phyloP scores from a whole-genome alignment of 2,888 invertebrate genomes.

The Automeris io region DNA sequence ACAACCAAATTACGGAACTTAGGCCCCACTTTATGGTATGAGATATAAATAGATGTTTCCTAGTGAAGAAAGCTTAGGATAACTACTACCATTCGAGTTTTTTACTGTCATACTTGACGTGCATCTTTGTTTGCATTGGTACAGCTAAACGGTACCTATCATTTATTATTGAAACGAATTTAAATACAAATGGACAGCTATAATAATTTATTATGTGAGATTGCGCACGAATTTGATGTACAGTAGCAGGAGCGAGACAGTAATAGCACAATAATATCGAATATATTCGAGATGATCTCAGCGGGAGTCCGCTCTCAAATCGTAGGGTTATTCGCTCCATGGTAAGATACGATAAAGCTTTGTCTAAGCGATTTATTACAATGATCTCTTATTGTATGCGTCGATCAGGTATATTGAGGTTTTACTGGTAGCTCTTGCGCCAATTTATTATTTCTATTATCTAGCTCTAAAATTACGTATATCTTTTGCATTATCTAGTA shows the following conservation, averaged over 20 bases:
- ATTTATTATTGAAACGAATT: not conserved
- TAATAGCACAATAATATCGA: slow-evolving; percentile 53
- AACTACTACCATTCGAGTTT: no score
- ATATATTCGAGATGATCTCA: slow-evolving; percentile 53
- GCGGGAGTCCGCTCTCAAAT: slow-evolving; percentile 41
- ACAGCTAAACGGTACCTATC: not conserved
- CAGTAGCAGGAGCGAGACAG: slow-evolving; percentile 52
- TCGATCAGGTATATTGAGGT: slow-evolving; percentile 1
- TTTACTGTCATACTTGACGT: no score
- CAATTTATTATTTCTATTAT: no score
- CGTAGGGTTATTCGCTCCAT: slow-evolving; percentile 31
- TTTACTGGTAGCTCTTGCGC: no score
- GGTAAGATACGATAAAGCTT: slow-evolving; percentile 24
- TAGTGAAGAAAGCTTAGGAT: no score
- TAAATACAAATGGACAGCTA: slow-evolving; percentile 1
- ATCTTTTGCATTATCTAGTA: no score
- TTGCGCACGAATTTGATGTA: slow-evolving; percentile 52
- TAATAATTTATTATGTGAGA: slow-evolving; percentile 24
- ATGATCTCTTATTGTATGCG: slow-evolving; percentile 22
- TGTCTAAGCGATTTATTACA: slow-evolving; percentile 39
- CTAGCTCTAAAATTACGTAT: no score
- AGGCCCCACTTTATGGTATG: no score
- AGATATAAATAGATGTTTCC: no score
- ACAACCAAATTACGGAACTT: no score
- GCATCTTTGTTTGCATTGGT: no score